These are phyloP conservation scores for Pygathrix nemaeus DNA, from an alignment of 2,113 vertebrate genomes.

Conservation along the genomic window DNA sequence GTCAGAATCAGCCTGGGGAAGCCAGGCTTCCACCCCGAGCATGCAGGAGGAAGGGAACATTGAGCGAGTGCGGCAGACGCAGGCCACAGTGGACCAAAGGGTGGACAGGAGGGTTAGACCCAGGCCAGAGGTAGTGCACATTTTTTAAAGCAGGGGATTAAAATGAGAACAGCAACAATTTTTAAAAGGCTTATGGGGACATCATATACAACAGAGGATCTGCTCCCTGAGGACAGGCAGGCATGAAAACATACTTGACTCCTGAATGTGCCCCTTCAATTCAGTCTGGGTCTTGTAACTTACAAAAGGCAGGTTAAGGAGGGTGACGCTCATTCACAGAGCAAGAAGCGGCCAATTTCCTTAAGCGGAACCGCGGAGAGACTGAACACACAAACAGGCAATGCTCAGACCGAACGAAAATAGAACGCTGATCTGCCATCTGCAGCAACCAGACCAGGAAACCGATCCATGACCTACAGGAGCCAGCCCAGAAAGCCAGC, in stretches of 20 bases:
- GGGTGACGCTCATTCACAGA: neutral
- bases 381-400: neutral
- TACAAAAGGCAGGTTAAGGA: neutral
- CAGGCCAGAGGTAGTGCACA: neutral
- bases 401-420: neutral
- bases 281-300: neutral
- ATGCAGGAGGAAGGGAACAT: accelerated
- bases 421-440: neutral
- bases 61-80: accelerated
- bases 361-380: neutral
- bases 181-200: neutral
- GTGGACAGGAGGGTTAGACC: no score
- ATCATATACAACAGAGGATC: accelerated
- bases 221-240: neutral
- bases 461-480: neutral
- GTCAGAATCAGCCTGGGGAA: neutral
- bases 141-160: neutral
- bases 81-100: no score
- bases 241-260: neutral
- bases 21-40: no score
- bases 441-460: neutral
- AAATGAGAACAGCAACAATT: neutral
- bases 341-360: neutral
- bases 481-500: neutral
- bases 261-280: neutral